A percentile compares a stretch with the other conserved stretches of the same genome.
These are phyloP conservation scores for Morpho deidamia DNA, from an alignment of 2,888 invertebrate species.

Conservation along the genomic window DNA sequence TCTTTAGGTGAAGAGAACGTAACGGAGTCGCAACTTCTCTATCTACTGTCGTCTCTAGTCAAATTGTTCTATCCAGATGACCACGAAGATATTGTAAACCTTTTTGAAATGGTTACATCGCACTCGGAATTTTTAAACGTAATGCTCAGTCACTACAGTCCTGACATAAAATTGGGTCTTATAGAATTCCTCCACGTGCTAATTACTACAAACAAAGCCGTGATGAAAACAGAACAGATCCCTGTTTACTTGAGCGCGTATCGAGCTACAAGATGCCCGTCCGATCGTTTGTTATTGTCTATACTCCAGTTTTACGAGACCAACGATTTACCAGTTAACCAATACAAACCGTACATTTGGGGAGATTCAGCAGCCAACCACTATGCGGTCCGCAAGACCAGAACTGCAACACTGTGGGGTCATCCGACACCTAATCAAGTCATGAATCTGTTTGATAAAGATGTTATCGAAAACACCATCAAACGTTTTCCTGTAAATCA, in stretches of 20 bases:
- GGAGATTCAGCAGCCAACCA: conserved; percentile 88
- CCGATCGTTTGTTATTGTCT: conserved; percentile 84
- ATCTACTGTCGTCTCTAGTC: conserved; percentile 74
- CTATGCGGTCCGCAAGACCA: conserved; percentile 82
- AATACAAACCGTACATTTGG: conserved; percentile 90
- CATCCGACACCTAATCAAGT: conserved; percentile 86
- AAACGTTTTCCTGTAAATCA: conserved; percentile 83
- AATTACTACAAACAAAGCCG: conserved; percentile 79
- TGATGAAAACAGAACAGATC: conserved; percentile 83
- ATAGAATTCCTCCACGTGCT: conserved; percentile 81
- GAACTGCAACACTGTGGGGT: conserved; percentile 79
- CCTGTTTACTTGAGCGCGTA: conserved; percentile 89
- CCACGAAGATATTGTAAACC: conserved; percentile 64
- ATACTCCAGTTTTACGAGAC: conserved; percentile 84
- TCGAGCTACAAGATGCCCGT: conserved; percentile 82
- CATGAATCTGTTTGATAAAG: conserved; percentile 82
- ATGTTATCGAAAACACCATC: conserved; percentile 82
- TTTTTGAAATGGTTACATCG: conserved; percentile 86
- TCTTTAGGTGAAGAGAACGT: conserved; percentile 46
- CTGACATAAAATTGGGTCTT: conserved; percentile 78
- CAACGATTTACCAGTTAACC: conserved; percentile 80
- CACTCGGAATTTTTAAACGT: conserved; percentile 88
- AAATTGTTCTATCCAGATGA: conserved; percentile 74
- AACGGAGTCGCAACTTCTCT: conserved; percentile 70
- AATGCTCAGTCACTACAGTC: conserved; percentile 74